Base-by-base conservation (phyloP, 2,888 invertebrate genomes). In the Lepidonotus clava region DNA sequence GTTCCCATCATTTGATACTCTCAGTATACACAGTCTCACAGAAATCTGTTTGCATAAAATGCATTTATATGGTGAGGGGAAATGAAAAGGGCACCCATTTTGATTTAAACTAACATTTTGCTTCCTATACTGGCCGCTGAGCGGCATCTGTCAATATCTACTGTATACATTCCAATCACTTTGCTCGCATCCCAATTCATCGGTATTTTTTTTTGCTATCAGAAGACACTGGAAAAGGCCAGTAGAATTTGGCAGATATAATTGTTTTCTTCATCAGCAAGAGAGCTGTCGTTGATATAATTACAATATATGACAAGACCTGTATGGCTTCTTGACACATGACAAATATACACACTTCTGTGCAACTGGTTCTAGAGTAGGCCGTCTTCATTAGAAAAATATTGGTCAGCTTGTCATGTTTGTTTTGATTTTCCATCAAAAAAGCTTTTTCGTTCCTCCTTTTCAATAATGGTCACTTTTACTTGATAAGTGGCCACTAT, bases 241-340 rank as follows among this genome's bases (percentile, higher is more conserved):
- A 61, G 61, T 28, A 14, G 28, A 61, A 61, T 61, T 61, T 61
- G 61, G 61, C 61, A 61, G 61, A n/a, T n/a, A n/a, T n/a, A n/a
- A n/a, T n/a, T n/a, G n/a, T n/a, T n/a, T n/a, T n/a, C n/a, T n/a
- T n/a, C n/a, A n/a, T n/a, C n/a, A n/a, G n/a, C 24, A 28, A 61
- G 61, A 28, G 28, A 28, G 28, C 61, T 61, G 24, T 24, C 61
- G 1, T 11, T 61, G 24, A 61, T 32, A n/a, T n/a, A n/a, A n/a
- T n/a, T n/a, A 61, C 61, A 61, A 4, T 61, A 32, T 28, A 61
- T 8, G 53, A 24, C 53, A 53, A 8, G 21, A 53, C 53, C 28
- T 53, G 53, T 53, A 53, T 2, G 18, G 2, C 28, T 61, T 61
- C 28, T 61, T 2, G 2, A 14, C n/a, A n/a, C 28, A 28, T n/a